phyloP scores from a whole-genome alignment of 1,140 invertebrate species.

The Papilio aristodemus region DNA sequence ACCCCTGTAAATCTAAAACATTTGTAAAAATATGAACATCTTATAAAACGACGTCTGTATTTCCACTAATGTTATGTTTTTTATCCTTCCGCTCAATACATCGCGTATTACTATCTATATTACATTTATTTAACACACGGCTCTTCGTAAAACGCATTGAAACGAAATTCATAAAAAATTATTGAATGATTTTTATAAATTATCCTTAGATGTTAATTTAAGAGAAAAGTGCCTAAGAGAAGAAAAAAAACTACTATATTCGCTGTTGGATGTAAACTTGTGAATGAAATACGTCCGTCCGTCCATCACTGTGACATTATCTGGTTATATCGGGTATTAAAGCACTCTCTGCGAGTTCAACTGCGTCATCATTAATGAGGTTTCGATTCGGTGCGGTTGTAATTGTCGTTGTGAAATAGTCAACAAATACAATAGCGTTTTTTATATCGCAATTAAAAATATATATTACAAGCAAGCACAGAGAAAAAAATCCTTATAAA shows the following conservation, averaged over 20 bases:
- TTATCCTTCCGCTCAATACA: neutral
- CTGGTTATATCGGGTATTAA: neutral
- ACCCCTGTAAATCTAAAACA: neutral
- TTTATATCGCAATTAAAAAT: neutral
- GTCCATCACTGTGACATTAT: constrained; percentile 1
- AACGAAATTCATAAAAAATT: neutral
- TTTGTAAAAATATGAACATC: neutral
- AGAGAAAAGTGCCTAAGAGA: no score
- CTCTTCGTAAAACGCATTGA: neutral
- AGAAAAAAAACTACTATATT: no score
- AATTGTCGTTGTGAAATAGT: neutral
- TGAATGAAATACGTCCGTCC: neutral
- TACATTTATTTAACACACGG: constrained; percentile 2
- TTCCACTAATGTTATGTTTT: neutral
- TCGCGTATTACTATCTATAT: constrained; percentile 8
- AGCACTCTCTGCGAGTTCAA: neutral
- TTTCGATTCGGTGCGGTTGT: neutral
- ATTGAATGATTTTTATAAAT: neutral
- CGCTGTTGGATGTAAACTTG: no score
- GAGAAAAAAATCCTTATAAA: no score
- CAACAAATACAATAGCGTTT: neutral
- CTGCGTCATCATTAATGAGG: constrained; percentile 1
- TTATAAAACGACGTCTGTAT: neutral
- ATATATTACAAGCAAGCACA: no score
- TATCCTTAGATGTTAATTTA: neutral